Evolutionary conservation across 2,888 invertebrate genomes (phyloP).

Genomic region (Volucella zonaria): DNA sequence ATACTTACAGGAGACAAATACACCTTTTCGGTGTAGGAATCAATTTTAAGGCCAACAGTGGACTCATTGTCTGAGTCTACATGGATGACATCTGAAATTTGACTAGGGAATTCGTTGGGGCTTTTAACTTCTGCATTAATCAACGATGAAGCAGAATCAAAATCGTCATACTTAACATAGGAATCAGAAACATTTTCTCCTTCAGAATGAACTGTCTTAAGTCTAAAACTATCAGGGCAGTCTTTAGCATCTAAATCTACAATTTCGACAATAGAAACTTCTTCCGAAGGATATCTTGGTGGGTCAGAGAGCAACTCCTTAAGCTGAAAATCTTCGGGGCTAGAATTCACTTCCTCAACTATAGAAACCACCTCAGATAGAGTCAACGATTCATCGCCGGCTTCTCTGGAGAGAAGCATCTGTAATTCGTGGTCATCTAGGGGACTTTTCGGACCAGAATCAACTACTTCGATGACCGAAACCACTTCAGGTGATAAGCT

Average conservation of each 20-base stretch:
- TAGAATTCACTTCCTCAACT: conserved; percentile 19
- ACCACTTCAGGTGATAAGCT: conserved; percentile 44
- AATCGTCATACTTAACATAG: too few relatives aligned
- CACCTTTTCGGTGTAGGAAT: conserved; percentile 5
- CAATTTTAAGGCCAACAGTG: not conserved
- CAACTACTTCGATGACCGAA: conserved; percentile 49
- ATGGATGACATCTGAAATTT: conserved; percentile 5
- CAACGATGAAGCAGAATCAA: too few relatives aligned
- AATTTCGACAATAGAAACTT: conserved; percentile 44
- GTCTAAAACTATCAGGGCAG: not conserved
- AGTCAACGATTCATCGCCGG: conserved; percentile 36
- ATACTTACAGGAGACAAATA: conserved; percentile 62
- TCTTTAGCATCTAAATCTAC: conserved; percentile 12
- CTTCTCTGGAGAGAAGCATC: not conserved
- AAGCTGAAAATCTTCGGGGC: conserved; percentile 9
- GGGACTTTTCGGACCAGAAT: conserved; percentile 13
- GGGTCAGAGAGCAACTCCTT: not conserved
- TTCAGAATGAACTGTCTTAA: not conserved
- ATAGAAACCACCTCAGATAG: conserved; percentile 32
- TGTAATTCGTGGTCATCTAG: not conserved
- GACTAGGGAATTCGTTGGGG: not conserved
- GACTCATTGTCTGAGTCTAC: conserved; percentile 6
- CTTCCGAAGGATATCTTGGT: conserved; percentile 1
- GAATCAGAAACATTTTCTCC: conserved; percentile 21
- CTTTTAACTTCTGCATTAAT: not conserved